Percentiles rank a stretch among this genome's conserved stretches.
These are phyloP conservation scores for Lithobius niger DNA, from an alignment of 1,140 invertebrate genomes.

Conservation along the genomic window DNA sequence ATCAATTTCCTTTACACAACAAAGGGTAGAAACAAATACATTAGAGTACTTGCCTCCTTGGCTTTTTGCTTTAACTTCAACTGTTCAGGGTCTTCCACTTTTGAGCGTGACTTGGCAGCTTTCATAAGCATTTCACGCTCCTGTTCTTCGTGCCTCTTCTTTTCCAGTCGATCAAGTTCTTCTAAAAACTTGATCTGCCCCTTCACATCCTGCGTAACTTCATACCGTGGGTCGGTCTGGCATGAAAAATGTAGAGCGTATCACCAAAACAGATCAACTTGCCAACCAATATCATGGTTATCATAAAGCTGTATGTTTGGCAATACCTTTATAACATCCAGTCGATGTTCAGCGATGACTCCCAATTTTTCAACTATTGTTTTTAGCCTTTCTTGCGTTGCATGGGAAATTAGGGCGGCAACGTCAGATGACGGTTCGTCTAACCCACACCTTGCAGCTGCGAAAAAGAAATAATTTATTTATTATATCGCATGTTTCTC, in stretches of 20 bases:
- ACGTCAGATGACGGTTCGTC: slow-evolving; percentile 80
- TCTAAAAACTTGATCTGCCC: slow-evolving; percentile 88
- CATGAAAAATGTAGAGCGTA: too few species aligned
- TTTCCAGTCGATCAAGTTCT: slow-evolving; percentile 84
- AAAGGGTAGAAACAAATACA: not conserved
- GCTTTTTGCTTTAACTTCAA: slow-evolving; percentile 93
- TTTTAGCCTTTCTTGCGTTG: slow-evolving; percentile 85
- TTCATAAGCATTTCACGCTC: slow-evolving; percentile 81
- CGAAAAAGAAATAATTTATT: too few species aligned
- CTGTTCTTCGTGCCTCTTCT: slow-evolving; percentile 84
- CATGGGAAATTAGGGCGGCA: slow-evolving; percentile 82
- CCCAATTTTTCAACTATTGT: slow-evolving; percentile 84
- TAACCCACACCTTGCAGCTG: slow-evolving; percentile 60
- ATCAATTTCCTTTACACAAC: not conserved
- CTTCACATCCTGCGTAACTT: slow-evolving; percentile 80
- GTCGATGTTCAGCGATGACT: slow-evolving; percentile 84
- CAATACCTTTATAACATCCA: slow-evolving; percentile 69
- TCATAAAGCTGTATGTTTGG: not conserved
- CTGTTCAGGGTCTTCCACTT: slow-evolving; percentile 94
- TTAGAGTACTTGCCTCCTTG: slow-evolving; percentile 47
- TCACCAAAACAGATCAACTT: too few species aligned
- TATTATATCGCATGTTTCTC: too few species aligned
- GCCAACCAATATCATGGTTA: too few species aligned
- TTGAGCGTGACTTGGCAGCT: slow-evolving; percentile 88
- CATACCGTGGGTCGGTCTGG: slow-evolving; percentile 71